These are phyloP conservation scores for Paramormyrops hopkinsi DNA, from an alignment of 2,797 vertebrate species.

Conservation along the genomic window DNA sequence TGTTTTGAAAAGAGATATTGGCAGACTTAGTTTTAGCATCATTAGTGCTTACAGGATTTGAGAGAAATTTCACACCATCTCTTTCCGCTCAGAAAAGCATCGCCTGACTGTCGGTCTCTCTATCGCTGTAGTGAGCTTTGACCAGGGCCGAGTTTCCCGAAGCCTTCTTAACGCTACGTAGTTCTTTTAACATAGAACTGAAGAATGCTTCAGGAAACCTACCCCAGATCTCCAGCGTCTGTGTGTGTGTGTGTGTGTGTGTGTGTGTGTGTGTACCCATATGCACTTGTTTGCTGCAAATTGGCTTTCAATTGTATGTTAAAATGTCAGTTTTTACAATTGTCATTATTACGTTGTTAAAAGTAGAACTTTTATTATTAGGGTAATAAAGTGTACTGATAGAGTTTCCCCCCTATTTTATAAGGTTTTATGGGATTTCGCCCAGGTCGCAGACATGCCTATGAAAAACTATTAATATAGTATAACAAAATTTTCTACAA, in stretches of 20 bases:
- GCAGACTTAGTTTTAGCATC: conserved; percentile 28
- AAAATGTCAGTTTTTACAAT: background rate
- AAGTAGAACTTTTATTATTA: background rate
- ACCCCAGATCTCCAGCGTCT: background rate
- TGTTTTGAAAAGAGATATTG: conserved; percentile 26
- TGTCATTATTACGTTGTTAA: background rate
- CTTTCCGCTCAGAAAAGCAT: background rate
- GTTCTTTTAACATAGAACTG: background rate
- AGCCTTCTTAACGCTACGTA: background rate
- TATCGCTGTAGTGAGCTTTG: background rate
- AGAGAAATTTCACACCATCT: conserved; percentile 38
- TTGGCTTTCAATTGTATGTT: background rate
- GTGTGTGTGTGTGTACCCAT: background rate
- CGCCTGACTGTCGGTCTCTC: background rate
- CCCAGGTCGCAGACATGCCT: background rate
- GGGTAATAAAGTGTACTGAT: background rate
- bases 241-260: background rate
- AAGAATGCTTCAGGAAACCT: background rate
- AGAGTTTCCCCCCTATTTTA: background rate
- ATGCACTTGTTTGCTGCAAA: background rate
- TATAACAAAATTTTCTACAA: background rate
- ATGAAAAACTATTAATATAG: background rate
- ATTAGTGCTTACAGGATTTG: conserved; percentile 30
- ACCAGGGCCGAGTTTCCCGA: background rate
- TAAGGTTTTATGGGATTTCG: background rate